Percentiles rank a stretch among this genome's conserved stretches.
phyloP scores from a whole-genome alignment of 2,797 vertebrate species.

The Loris lydekkerianus region DNA sequence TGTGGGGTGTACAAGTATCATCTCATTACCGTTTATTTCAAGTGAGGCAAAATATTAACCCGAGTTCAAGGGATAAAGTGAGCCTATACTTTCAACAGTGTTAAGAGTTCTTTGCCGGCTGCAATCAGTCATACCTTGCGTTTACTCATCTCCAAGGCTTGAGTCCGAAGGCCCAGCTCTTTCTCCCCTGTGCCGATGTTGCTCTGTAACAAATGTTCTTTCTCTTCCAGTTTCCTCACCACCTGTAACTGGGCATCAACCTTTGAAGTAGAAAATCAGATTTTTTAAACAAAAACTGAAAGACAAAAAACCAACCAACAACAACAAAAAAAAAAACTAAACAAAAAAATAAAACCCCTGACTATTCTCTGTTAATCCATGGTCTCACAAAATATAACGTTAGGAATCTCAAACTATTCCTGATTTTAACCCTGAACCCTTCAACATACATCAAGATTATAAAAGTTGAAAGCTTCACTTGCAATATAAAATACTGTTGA shows the following conservation, averaged over 20 bases:
- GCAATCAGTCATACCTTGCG: conserved; percentile 92
- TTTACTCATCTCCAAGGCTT: conserved; percentile 98
- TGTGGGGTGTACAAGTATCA: neutral
- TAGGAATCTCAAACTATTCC: conserved; percentile 41
- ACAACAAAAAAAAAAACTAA: neutral
- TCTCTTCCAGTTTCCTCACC: conserved; percentile 97
- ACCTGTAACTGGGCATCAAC: conserved; percentile 98
- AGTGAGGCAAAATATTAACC: neutral
- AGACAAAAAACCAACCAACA: conserved; percentile 15
- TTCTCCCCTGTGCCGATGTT: conserved; percentile 97
- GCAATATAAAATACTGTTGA: neutral
- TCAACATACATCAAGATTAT: conserved; percentile 26
- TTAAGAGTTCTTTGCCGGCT: neutral
- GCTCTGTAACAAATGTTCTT: conserved; percentile 97
- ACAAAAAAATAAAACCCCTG: neutral
- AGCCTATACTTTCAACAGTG: neutral
- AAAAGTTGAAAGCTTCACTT: conserved; percentile 40
- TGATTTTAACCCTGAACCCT: conserved; percentile 4
- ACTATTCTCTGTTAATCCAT: neutral
- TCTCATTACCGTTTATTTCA: neutral
- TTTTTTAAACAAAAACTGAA: conserved; percentile 39
- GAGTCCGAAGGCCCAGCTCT: conserved; percentile 94
- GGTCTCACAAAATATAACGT: neutral
- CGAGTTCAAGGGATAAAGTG: neutral
- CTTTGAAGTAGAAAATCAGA: conserved; percentile 85